Conservation (phyloP, 2,888 invertebrate genomes). For the Nymphalis polychloros region DNA sequence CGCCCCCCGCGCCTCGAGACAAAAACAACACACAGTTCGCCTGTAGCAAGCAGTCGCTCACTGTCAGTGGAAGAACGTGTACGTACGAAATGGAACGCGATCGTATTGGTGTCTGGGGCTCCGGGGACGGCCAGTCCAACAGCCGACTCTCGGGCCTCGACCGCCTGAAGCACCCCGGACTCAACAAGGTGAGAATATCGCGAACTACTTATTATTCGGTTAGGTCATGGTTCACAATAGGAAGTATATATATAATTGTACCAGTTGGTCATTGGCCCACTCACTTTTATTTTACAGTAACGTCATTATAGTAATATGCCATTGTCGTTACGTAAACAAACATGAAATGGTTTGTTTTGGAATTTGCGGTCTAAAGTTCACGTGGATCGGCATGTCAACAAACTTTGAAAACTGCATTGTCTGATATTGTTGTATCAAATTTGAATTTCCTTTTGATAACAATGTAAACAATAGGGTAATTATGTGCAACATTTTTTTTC, state of each 20-base stretch:
- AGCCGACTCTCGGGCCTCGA: conserved; percentile 84
- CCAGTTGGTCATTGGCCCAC: conserved; percentile 40
- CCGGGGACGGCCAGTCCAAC: conserved; percentile 80
- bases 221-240: conserved; percentile 27
- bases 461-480: background rate
- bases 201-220: conserved; percentile 13
- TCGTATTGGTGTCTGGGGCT: conserved; percentile 83
- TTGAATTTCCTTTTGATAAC: background rate
- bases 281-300: conserved; percentile 36
- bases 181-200: conserved; percentile 83
- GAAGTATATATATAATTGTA: conserved; percentile 42
- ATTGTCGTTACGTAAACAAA: conserved; percentile 17
- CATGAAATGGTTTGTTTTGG: conserved; percentile 47
- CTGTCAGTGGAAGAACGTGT: conserved; percentile 55
- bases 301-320: conserved; percentile 7
- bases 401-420: conserved; percentile 17
- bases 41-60: conserved; percentile 64
- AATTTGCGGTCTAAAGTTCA: conserved; percentile 39
- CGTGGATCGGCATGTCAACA: conserved; percentile 20
- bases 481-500: too few species aligned
- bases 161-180: conserved; percentile 84
- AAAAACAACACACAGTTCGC: conserved; percentile 60
- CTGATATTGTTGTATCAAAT: background rate
- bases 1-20: conserved; percentile 69
- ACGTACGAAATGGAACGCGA: conserved; percentile 81